A percentile compares a stretch with the other conserved stretches of the same genome.
Conservation (phyloP, 2,113 vertebrate species). For the Romanogobio albipinnatus region DNA sequence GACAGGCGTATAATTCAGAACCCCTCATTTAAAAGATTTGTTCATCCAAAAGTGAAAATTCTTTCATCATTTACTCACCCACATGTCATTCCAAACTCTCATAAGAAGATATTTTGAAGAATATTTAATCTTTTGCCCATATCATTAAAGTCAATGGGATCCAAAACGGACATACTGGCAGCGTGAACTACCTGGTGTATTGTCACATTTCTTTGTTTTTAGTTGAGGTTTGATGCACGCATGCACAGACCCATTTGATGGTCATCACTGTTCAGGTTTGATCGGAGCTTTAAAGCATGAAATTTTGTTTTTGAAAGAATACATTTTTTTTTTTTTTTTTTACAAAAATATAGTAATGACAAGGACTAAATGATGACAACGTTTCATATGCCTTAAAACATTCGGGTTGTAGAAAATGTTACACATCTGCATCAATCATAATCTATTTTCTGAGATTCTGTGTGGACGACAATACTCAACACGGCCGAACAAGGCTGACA, state of each 20-base stretch:
- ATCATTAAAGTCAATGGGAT: background rate
- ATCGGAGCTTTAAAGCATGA: background rate
- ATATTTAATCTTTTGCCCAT: background rate
- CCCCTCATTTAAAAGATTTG: slow-evolving; percentile 2
- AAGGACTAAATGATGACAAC: too few relatives aligned
- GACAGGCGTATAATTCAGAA: slow-evolving; percentile 3
- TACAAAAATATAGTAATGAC: background rate
- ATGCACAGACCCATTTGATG: background rate
- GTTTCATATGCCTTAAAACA: too few relatives aligned
- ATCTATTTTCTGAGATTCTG: background rate
- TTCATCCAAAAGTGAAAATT: background rate
- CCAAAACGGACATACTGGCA: background rate
- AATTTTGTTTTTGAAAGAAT: background rate
- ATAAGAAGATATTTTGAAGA: background rate
- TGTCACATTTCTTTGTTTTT: background rate
- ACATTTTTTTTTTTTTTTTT: too few relatives aligned
- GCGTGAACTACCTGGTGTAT: background rate
- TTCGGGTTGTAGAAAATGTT: background rate
- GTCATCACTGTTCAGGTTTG: background rate
- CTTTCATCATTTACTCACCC: background rate
- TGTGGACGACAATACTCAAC: slow-evolving; percentile 6
- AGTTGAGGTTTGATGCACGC: background rate
- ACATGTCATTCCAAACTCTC: background rate
- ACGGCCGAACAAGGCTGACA: slow-evolving; percentile 20
- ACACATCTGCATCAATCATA: background rate